Conservation (phyloP, 92 coral and sea anemone species). For the Phenganax marumi region DNA sequence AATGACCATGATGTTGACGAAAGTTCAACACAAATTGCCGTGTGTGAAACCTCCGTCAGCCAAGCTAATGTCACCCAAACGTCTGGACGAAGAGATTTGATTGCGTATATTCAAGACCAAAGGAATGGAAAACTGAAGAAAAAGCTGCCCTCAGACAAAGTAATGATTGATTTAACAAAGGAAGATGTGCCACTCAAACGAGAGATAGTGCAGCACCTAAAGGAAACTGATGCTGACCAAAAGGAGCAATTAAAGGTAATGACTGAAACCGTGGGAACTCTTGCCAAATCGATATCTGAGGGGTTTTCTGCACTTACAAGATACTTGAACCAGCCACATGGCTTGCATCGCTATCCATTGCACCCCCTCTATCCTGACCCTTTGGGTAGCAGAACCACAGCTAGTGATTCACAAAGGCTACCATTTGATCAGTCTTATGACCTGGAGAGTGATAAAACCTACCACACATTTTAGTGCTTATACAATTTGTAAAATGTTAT, state of each 20-base stretch:
- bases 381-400: too few relatives aligned
- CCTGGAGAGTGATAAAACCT: too few relatives aligned
- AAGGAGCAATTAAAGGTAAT: constrained; percentile 5
- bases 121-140: constrained; percentile 5
- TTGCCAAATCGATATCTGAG: constrained; percentile 4
- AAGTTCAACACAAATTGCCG: constrained; percentile 1
- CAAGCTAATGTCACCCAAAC: constrained; percentile 2
- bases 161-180: not conserved
- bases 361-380: too few relatives aligned
- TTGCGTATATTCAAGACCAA: not conserved
- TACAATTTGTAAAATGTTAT: too few relatives aligned
- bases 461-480: too few relatives aligned
- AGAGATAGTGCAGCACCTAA: constrained; percentile 1
- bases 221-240: not conserved
- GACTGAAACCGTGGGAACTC: constrained; percentile 3
- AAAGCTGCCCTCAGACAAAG: not conserved
- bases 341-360: too few relatives aligned
- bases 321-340: not conserved
- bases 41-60: constrained; percentile 4
- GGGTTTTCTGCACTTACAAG: constrained; percentile 1
- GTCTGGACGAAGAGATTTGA: constrained; percentile 21
- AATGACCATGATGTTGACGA: constrained; percentile 1
- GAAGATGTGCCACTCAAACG: not conserved
- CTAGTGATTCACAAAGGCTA: too few relatives aligned
- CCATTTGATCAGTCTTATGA: too few relatives aligned